These are phyloP conservation scores for Lanius ludovicianus DNA, from an alignment of 2,113 vertebrate genomes.

Conservation along the genomic window DNA sequence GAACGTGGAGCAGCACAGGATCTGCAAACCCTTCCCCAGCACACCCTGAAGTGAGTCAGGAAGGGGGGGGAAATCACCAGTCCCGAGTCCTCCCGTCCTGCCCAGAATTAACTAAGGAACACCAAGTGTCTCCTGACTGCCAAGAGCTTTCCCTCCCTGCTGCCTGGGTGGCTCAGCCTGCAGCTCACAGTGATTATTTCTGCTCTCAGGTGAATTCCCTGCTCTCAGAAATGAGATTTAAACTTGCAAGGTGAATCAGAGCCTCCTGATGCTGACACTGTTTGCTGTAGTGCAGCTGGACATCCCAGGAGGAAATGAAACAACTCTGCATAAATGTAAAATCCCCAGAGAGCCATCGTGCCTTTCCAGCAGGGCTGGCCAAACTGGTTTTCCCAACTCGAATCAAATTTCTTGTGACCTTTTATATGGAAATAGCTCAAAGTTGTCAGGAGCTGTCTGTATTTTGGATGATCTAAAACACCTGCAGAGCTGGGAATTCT, in stretches of 20 bases:
- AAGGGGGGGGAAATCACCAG: neutral
- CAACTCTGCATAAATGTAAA: neutral
- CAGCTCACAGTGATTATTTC: neutral
- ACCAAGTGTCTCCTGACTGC: neutral
- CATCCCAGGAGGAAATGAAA: neutral
- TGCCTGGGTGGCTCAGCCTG: neutral
- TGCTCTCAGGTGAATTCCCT: neutral
- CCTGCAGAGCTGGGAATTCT: neutral
- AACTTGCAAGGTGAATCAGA: neutral
- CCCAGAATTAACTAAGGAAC: neutral
- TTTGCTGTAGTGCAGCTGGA: neutral
- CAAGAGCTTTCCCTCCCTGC: neutral
- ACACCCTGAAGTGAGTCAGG: neutral
- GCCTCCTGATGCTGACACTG: neutral
- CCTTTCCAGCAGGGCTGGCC: neutral
- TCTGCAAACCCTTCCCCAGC: neutral
- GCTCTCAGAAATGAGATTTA: neutral
- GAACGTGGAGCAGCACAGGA: neutral
- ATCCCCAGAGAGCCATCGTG: accelerated
- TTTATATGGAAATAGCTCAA: neutral
- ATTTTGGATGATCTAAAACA: neutral
- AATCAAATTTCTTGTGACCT: neutral
- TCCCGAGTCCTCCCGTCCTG: accelerated
- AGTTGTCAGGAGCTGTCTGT: neutral
- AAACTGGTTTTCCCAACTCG: neutral